phyloP scores from a whole-genome alignment of 2,888 invertebrate genomes.

The Monopis laevigella region DNA sequence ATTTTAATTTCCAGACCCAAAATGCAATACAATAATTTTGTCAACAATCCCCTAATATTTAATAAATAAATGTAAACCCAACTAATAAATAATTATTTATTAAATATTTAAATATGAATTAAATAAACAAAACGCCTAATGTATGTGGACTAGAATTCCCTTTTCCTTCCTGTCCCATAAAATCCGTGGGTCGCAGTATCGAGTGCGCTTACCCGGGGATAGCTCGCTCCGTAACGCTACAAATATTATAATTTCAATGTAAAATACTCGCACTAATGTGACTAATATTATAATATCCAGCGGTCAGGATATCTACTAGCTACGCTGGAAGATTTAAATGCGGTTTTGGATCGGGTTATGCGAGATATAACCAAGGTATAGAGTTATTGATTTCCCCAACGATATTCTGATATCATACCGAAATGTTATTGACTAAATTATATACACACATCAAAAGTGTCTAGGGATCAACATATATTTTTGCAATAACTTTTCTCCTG shows the following conservation, averaged over 20 bases:
- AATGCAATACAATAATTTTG: too few species aligned
- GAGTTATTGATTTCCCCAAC: too few species aligned
- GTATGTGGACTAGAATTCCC: constrained; percentile 34
- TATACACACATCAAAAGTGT: too few species aligned
- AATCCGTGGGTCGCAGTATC: constrained; percentile 48
- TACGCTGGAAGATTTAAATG: constrained; percentile 60
- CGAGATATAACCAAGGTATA: constrained; percentile 26
- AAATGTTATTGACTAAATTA: too few species aligned
- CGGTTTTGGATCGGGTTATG: constrained; percentile 29
- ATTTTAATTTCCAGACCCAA: too few species aligned
- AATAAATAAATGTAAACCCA: too few species aligned
- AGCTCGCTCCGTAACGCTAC: constrained; percentile 51
- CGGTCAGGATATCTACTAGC: constrained; percentile 58
- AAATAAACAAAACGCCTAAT: not conserved
- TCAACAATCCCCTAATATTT: too few species aligned
- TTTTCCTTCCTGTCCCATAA: constrained; percentile 66
- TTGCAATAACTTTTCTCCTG: too few species aligned
- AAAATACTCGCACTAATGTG: constrained; percentile 63
- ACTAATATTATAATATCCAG: constrained; percentile 64
- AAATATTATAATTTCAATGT: constrained; percentile 61
- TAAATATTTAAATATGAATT: not conserved
- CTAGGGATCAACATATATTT: too few species aligned
- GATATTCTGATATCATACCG: too few species aligned
- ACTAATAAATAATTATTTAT: too few species aligned
- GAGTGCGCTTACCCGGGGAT: constrained; percentile 53